Percentiles rank a stretch among this genome's conserved stretches.
Evolutionary conservation across 2,797 vertebrate species (phyloP).

Genomic region (Sebastes umbrosus): DNA sequence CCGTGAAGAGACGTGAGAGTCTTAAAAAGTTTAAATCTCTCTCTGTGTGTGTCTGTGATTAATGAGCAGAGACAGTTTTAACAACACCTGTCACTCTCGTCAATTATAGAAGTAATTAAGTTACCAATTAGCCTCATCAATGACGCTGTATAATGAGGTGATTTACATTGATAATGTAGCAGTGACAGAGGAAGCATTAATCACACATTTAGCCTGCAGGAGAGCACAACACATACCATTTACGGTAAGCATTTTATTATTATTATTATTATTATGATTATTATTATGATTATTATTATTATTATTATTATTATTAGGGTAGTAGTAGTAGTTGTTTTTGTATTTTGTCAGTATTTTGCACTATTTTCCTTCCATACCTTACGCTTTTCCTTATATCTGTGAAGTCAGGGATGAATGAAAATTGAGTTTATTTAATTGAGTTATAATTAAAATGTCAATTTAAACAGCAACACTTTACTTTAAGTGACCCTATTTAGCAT

Average conservation of each 20-base stretch:
- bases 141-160: constrained; percentile 9
- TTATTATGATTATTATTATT: neutral
- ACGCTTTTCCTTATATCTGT: neutral
- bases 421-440: no score
- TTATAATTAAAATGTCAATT: neutral
- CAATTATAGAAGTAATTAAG: constrained; percentile 24
- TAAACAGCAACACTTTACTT: neutral
- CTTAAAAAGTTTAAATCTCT: neutral
- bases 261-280: neutral
- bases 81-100: constrained; percentile 41
- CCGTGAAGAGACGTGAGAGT: neutral
- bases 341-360: neutral
- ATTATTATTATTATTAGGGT: neutral
- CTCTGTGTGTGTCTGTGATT: neutral
- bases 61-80: constrained; percentile 34
- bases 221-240: neutral
- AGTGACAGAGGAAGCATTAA: neutral
- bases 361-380: neutral
- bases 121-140: constrained; percentile 1
- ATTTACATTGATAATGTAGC: neutral
- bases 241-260: constrained; percentile 30
- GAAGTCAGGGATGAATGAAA: neutral
- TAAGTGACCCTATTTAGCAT: neutral
- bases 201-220: neutral
- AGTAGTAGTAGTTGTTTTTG: neutral